Evolutionary conservation across 2,888 invertebrate genomes (phyloP).

Genomic region (Hedya salicella): DNA sequence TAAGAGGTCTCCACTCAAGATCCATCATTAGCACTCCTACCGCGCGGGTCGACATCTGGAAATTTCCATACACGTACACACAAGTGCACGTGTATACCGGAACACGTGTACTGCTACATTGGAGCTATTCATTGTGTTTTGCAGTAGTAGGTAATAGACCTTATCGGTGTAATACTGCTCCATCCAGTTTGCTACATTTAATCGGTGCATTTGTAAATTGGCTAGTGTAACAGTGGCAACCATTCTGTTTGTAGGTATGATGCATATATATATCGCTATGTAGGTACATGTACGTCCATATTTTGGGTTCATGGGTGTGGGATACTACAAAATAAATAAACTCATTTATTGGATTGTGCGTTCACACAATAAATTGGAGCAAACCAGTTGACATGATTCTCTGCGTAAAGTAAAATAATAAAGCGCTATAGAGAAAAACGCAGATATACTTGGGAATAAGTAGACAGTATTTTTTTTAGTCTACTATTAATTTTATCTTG

Average conservation of each 20-base stretch:
- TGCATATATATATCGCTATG: not conserved
- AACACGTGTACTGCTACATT: slow-evolving; percentile 1
- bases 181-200: not conserved
- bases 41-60: not conserved
- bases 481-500: too few species aligned
- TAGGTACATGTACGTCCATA: too few species aligned
- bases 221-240: not conserved
- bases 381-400: too few species aligned
- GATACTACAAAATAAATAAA: too few species aligned
- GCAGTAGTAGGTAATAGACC: not conserved
- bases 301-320: too few species aligned
- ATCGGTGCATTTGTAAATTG: not conserved
- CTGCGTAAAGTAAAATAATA: too few species aligned
- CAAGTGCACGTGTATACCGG: slow-evolving; percentile 2
- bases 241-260: not conserved
- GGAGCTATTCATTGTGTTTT: not conserved
- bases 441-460: too few species aligned
- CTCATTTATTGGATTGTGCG: too few species aligned
- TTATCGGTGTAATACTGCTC: not conserved
- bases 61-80: not conserved
- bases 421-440: too few species aligned
- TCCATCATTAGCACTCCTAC: slow-evolving; percentile 11
- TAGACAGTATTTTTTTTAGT: too few species aligned
- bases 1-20: slow-evolving; percentile 10
- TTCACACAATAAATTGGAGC: too few species aligned